Evolutionary conservation across 2,797 vertebrate species (phyloP).

Genomic region (Ctenosaura bakeri): DNA sequence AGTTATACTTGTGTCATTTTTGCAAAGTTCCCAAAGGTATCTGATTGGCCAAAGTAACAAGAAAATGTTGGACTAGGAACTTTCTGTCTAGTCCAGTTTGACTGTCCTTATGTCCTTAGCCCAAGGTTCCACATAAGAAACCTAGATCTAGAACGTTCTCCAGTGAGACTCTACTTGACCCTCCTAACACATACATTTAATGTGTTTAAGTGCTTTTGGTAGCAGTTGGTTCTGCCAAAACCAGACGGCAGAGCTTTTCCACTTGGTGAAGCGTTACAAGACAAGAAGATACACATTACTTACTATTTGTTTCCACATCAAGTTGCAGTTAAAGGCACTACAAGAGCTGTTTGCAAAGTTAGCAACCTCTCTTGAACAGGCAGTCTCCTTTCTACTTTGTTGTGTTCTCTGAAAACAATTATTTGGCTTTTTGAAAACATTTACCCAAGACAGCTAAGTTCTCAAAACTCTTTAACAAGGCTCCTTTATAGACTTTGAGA

Average conservation of each 20-base stretch:
- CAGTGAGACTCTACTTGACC: too few species aligned
- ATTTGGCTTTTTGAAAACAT: not conserved
- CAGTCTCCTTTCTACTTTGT: constrained; percentile 35
- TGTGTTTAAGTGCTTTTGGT: not conserved
- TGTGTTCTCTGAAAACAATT: constrained; percentile 28
- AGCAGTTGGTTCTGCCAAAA: not conserved
- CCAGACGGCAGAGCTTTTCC: not conserved
- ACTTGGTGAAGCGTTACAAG: not conserved
- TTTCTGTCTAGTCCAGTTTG: too few species aligned
- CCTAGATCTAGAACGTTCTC: not conserved
- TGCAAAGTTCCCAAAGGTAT: not conserved
- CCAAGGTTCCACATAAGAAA: not conserved
- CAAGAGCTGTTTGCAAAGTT: not conserved
- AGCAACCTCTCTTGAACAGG: not conserved
- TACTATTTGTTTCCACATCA: not conserved
- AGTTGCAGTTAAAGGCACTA: not conserved
- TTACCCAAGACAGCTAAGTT: not conserved
- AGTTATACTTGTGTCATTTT: too few species aligned
- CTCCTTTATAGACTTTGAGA: constrained; percentile 46
- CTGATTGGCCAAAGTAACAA: not conserved
- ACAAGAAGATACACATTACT: too few species aligned
- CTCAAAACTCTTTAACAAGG: constrained; percentile 46
- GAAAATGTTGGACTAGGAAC: too few species aligned
- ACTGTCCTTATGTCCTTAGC: too few species aligned
- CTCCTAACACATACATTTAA: too few species aligned